Evolutionary conservation across 2,888 invertebrate genomes (phyloP), one percentile per base, ranked within the genome.

Genomic region (Embidobia sp.): DNA sequence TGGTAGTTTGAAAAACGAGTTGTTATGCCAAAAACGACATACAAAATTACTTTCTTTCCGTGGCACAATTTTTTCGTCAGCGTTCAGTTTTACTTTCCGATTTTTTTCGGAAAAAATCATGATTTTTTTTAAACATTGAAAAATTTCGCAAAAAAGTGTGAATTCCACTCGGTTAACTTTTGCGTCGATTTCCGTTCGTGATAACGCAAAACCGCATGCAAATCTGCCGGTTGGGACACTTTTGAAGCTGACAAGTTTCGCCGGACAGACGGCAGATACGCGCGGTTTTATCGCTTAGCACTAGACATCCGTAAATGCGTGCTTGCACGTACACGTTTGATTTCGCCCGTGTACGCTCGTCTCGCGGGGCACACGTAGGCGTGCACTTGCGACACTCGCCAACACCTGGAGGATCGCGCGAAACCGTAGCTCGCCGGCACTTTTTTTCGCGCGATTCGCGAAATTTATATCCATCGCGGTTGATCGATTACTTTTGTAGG

Each of bases 201-300:
- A 48, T 48, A 48, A 48, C 48, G 16, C 44, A 11, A 51, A 51
- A 49, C 35, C 35, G 33, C 35, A 51, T 57, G 57, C 42, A 57
- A 59, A 69, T n/a, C n/a, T n/a, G n/a, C n/a, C n/a, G n/a, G n/a
- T 33, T 11, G 29, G 22, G 69, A 63, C 59, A 74, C 33, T 64
- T 70, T 69, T 48, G n/a, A 73, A 69, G 42, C 18, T 3, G 37
- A 33, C n/a, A n/a, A n/a, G n/a, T n/a, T n/a, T n/a, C n/a, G 67
- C 31, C 49, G 27, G 40, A 29, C 63, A 27, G 46, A 44, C 42
- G 13, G 22, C 18, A 40, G 53, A 63, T 63, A 64, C 59, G 33
- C 61, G 27, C 29, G 53, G 63, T 67, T 74, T 51, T 73, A 73
- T 77, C 77, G 44, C 40, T 74, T 51, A 53, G 64, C 49, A 64